Evolutionary conservation across 2,888 invertebrate genomes (phyloP), one percentile per base, ranked within the genome.

Genomic region (Ceraclea dissimilis): DNA sequence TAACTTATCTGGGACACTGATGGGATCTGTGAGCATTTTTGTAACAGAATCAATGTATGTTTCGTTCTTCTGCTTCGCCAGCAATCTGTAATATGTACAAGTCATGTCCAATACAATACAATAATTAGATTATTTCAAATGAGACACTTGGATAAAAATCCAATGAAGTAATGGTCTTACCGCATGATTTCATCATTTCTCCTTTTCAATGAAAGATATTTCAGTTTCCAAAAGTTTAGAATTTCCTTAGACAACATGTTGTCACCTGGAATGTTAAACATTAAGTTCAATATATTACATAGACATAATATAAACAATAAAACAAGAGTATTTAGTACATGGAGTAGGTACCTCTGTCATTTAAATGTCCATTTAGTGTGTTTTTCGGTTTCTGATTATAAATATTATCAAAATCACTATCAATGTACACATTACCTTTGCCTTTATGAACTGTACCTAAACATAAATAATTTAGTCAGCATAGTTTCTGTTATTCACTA

Each of bases 151-250:
- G n/a, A n/a, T n/a, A n/a, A n/a, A n/a, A n/a, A n/a, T n/a, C n/a
- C n/a, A n/a, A n/a, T n/a, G n/a, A n/a, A n/a, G n/a, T n/a, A n/a
- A n/a, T n/a, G n/a, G n/a, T 33, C 26, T n/a, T 56, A 59, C 58
- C 50, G 55, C 21, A 49, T 33, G 6, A 59, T 18, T 11, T 52
- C 52, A 50, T 59, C 50, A 11, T 17, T 20, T 20, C 48, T 46
- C 33, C 53, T 56, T 52, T 59, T 56, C 21, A 56, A 49, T 16
- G 52, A 17, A 18, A 51, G 31, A 51, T 59, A 59, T 48, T 56
- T 59, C 20, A 59, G 49, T 49, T 56, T 59, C 59, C 59, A 59
- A 44, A 34, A 58, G 39, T 55, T 55, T 5, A 55, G 19, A 16
- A 33, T 16, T 16, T 54, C 31, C 13, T 39, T 39, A 8, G 39